Conservation (phyloP, 2,797 vertebrate genomes). For the Microctenopoma steveboyesi region DNA sequence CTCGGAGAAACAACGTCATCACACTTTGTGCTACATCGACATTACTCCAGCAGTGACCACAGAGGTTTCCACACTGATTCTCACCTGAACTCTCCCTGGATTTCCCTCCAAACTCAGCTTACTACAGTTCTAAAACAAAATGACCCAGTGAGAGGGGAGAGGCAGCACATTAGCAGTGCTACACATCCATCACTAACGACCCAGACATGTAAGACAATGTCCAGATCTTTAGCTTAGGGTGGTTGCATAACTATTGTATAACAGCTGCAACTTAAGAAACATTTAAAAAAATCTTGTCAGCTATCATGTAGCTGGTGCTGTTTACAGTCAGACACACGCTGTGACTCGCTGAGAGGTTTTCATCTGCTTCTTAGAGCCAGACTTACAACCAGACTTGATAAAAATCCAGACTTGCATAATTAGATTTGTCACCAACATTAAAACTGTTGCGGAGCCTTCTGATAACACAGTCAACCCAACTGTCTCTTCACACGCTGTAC, state of each 20-base stretch:
- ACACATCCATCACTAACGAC: not conserved
- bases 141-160: not conserved
- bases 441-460: conserved; percentile 18
- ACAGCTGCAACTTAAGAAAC: not conserved
- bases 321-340: conserved; percentile 29
- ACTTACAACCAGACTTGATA: conserved; percentile 36
- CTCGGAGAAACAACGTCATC: conserved; percentile 28
- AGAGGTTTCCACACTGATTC: conserved; percentile 1
- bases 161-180: no score
- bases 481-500: conserved; percentile 1
- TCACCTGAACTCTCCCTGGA: conserved; percentile 13
- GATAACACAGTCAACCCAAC: conserved; percentile 16
- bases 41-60: conserved; percentile 4
- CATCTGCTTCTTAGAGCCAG: conserved; percentile 25
- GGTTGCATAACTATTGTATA: not conserved
- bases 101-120: not conserved
- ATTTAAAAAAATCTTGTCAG: no score
- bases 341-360: conserved; percentile 34
- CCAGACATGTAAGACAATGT: not conserved
- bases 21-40: conserved; percentile 25
- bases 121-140: not conserved
- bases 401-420: conserved; percentile 35
- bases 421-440: conserved; percentile 32
- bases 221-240: not conserved
- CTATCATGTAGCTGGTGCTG: no score